Percentiles rank a stretch among this genome's conserved stretches.
phyloP scores from a whole-genome alignment of 2,113 vertebrate species.

The Sceloporus undulatus region DNA sequence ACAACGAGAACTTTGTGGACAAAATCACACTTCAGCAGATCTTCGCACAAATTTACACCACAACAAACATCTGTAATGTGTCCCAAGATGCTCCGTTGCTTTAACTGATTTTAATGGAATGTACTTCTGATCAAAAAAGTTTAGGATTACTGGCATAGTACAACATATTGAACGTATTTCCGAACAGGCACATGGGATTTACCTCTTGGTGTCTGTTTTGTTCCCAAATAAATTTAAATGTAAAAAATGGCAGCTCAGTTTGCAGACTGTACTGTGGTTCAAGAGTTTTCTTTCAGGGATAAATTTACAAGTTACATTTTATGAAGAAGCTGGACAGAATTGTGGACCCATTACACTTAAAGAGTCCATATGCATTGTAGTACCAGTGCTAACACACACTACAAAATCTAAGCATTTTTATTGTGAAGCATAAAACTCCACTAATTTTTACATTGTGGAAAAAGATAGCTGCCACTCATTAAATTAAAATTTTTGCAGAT shows the following conservation, averaged over 20 bases:
- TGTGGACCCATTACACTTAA: not conserved
- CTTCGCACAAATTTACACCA: not conserved
- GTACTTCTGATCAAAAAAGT: not conserved
- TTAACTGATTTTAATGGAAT: not conserved
- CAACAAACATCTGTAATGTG: not conserved
- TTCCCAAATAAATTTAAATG: not conserved
- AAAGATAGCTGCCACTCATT: not conserved
- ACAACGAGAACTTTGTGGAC: not conserved
- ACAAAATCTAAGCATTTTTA: conserved; percentile 16
- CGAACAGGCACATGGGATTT: not conserved
- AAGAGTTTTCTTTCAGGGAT: not conserved
- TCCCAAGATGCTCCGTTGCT: not conserved
- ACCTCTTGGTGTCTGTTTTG: not conserved
- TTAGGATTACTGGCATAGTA: not conserved
- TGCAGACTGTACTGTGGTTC: not conserved
- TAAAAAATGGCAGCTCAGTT: not conserved
- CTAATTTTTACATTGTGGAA: not conserved
- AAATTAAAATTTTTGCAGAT: not conserved
- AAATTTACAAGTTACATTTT: conserved; percentile 1
- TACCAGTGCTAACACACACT: conserved; percentile 5
- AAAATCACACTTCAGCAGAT: not conserved
- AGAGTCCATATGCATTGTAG: conserved; percentile 23
- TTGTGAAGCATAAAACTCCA: not conserved
- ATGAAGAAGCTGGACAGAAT: not conserved
- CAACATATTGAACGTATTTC: not conserved